phyloP scores from a whole-genome alignment of 2,113 vertebrate species.

The Pseudolaguvia tuberculata region DNA sequence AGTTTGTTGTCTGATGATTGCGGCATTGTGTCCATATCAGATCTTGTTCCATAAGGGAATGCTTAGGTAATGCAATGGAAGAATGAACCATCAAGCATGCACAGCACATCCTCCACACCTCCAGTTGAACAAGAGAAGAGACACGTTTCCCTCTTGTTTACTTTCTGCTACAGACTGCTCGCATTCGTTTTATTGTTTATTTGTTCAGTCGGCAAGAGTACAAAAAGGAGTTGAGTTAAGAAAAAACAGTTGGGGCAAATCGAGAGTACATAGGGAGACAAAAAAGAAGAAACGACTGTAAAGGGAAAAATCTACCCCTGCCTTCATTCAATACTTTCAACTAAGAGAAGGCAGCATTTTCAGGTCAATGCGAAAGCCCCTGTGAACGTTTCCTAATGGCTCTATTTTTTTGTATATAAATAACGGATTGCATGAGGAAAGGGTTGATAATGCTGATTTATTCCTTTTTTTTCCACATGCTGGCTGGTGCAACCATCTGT shows the following conservation, averaged over 20 bases:
- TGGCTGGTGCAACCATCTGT: constrained; percentile 59
- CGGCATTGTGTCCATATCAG: constrained; percentile 15
- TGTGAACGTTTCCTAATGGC: constrained; percentile 58
- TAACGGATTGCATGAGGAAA: constrained; percentile 37
- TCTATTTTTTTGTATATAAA: constrained; percentile 53
- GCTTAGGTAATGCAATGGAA: constrained; percentile 63
- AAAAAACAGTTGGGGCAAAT: not conserved
- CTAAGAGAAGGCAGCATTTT: constrained; percentile 50
- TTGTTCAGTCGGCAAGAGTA: constrained; percentile 47
- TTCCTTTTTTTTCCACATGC: constrained; percentile 49
- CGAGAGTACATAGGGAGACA: not conserved
- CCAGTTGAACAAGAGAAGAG: constrained; percentile 64
- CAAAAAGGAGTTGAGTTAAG: constrained; percentile 41
- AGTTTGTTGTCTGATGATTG: constrained; percentile 21
- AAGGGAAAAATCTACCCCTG: constrained; percentile 44
- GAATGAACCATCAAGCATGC: constrained; percentile 64
- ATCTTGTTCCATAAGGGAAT: constrained; percentile 60
- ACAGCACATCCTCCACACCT: constrained; percentile 60
- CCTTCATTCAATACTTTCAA: constrained; percentile 47
- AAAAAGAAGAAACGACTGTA: constrained; percentile 38
- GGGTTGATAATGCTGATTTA: constrained; percentile 45
- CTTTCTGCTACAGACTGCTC: constrained; percentile 34
- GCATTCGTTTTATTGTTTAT: constrained; percentile 28
- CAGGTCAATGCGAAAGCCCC: constrained; percentile 45
- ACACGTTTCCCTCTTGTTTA: constrained; percentile 53